Base-by-base conservation (phyloP, 2,888 invertebrate genomes). In the Dynastes hyllus region DNA sequence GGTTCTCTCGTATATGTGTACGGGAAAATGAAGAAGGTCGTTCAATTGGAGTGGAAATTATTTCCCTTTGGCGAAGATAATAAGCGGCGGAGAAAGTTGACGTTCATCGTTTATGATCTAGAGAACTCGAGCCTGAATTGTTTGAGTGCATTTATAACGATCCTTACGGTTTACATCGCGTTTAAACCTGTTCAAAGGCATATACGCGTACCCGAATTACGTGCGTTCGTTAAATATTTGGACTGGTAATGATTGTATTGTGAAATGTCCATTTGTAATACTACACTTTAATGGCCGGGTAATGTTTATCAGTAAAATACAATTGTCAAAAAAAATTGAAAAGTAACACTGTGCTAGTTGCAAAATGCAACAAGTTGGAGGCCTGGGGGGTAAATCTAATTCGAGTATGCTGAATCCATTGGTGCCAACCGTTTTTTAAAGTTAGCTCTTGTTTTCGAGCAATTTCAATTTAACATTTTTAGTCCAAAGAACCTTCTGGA, bases 1-100 rank as follows among this genome's bases (percentile, higher is more conserved):
- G 77, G 11, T 32, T 71, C 37, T 32, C 58, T 11, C 45, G 45
- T 8, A 16, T 71, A 71, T 11, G 45, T 45, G 16, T 71, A 71
- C 4, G 55, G 11, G 53, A 55, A 71, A 29, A 71, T 71, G 71
- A 71, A 71, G 58, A 58, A 71, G 32, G 55, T 55, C 71, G 71
- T 71, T 58, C 55, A 71, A 71, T 71, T 71, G 71, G 71, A 71
- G 71, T 71, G 71, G 71, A 71, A 71, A 71, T 71, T 71, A 71
- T 71, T 71, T 55, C 37, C 58, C 55, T 71, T 55, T 71, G 37
- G 71, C 55, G 71, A 55, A 71, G 71, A 71, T 70, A 70, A 70
- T 40, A 71, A 37, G 67, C 16, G 45, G 11, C n/a, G 71, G 58
- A 73, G 73, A 73, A 73, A 73, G 73, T 73, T 22, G 51, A 66